Percentiles rank a stretch among this genome's conserved stretches.
phyloP scores from a whole-genome alignment of 2,888 invertebrate genomes.

The Dryobota labecula region DNA sequence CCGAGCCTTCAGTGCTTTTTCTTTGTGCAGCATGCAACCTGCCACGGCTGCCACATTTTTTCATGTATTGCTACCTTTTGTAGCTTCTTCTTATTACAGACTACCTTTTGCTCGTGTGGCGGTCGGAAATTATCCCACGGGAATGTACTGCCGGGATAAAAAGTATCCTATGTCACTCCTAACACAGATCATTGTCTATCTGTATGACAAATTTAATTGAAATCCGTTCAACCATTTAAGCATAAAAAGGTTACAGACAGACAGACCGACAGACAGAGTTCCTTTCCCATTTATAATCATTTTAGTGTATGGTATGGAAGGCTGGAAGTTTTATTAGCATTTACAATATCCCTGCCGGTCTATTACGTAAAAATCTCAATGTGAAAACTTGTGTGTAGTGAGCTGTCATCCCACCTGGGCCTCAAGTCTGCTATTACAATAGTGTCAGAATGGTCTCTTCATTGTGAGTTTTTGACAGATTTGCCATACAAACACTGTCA shows the following conservation, averaged over 20 bases:
- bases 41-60: constrained; percentile 72
- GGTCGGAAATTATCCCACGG: too few species aligned
- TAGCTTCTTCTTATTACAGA: constrained; percentile 65
- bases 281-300: neutral
- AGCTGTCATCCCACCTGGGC: neutral
- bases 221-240: neutral
- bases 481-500: too few species aligned
- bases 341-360: neutral
- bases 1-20: constrained; percentile 58
- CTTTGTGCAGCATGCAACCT: constrained; percentile 69
- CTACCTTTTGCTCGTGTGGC: neutral
- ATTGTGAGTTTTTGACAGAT: too few species aligned
- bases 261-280: neutral
- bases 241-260: neutral
- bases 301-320: too few species aligned
- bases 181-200: neutral
- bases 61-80: constrained; percentile 72
- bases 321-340: neutral
- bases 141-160: too few species aligned
- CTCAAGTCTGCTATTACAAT: too few species aligned
- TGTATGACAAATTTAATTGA: neutral
- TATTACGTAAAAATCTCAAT: neutral
- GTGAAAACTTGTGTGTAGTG: neutral
- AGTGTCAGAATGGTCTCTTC: too few species aligned
- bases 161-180: neutral